Evolutionary conservation across 2,888 invertebrate genomes (phyloP), one percentile per base, ranked within the genome.

Genomic region (Spatulosminthurus flaviceps): DNA sequence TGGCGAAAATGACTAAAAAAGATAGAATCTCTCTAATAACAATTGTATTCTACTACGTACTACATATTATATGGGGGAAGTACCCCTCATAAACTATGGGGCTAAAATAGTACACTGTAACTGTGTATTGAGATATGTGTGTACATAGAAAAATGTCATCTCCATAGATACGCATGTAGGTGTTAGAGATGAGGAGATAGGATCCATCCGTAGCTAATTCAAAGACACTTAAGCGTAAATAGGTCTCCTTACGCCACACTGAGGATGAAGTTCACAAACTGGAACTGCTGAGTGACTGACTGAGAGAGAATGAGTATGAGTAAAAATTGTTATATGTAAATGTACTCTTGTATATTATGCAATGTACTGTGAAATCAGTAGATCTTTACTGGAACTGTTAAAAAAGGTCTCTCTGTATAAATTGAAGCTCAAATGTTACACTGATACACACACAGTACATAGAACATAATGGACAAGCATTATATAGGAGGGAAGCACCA

Each of bases 131-230:
- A n/a, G n/a, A n/a, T n/a, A n/a, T n/a, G n/a, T n/a, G n/a, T n/a
- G n/a, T n/a, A n/a, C n/a, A n/a, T n/a, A n/a, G n/a, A n/a, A n/a
- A n/a, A 41, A 9, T 41, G 13, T 41, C 7, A 41, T 41, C 41
- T 41, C 41, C 41, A 41, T 41, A 9, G 9, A 26, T n/a, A 76
- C 21, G 60, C 26, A 21, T 61, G 67, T 21, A 76, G 76, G 76
- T 76, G 76, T 42, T 76, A 76, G 66, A 42, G 76, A 76, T 43
- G 76, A 66, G 41, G 9, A 66, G 76, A 74, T 74, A 74, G 21
- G 60, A 74, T 60, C 24, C 41, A 22, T 76, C 66, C 67, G 24
- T 22, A n/a, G 61, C 60, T 28, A 28, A 76, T 76, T 76, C 42
- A 42, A 42, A 76, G 67, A 42, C 67, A 76, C 76, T 76, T 76